A percentile compares a stretch with the other conserved stretches of the same genome.
phyloP scores from a whole-genome alignment of 2,888 invertebrate genomes.

The Hyles lineata region DNA sequence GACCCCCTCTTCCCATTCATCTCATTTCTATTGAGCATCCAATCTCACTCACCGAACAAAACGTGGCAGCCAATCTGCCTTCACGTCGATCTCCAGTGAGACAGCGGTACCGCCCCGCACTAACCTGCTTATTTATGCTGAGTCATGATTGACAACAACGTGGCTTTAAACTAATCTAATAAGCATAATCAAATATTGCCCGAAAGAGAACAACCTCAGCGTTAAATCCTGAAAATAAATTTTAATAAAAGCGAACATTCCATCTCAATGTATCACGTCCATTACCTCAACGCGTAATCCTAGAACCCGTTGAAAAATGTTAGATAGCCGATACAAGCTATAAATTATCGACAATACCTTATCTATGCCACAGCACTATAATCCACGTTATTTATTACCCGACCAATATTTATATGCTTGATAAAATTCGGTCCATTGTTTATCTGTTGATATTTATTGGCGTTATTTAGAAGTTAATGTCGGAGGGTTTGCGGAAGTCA shows the following conservation, averaged over 20 bases:
- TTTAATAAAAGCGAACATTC: background rate
- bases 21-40: too few relatives aligned
- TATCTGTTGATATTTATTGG: conserved; percentile 24
- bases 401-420: conserved; percentile 15
- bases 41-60: too few relatives aligned
- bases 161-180: too few relatives aligned
- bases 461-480: conserved; percentile 2
- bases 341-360: conserved; percentile 6
- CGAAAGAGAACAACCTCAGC: too few relatives aligned
- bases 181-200: too few relatives aligned
- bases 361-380: conserved; percentile 7
- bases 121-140: too few relatives aligned
- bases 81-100: too few relatives aligned
- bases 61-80: too few relatives aligned
- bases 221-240: too few relatives aligned
- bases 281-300: background rate
- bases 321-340: background rate
- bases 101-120: too few relatives aligned
- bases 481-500: conserved; percentile 10
- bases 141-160: too few relatives aligned
- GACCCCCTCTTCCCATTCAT: too few relatives aligned
- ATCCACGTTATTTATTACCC: conserved; percentile 20
- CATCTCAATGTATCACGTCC: background rate
- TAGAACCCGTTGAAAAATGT: conserved; percentile 10
- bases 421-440: conserved; percentile 23